A percentile compares a stretch with the other conserved stretches of the same genome.
Conservation (phyloP, 2,888 invertebrate genomes). For the Lobophora halterata region DNA sequence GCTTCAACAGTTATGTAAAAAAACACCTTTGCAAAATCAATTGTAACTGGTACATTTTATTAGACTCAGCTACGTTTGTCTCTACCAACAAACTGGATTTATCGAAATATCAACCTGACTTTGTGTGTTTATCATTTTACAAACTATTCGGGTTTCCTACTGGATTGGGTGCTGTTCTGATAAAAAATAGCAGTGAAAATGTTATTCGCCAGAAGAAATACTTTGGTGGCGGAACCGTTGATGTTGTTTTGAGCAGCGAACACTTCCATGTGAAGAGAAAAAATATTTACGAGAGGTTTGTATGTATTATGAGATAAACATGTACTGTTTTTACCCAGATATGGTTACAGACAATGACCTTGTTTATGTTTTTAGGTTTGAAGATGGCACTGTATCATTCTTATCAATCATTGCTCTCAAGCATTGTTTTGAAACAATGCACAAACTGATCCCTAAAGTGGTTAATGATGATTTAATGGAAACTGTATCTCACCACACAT, state of each 20-base stretch:
- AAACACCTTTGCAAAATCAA: conserved; percentile 59
- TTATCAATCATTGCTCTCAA: conserved; percentile 90
- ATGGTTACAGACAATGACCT: not conserved
- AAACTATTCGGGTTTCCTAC: conserved; percentile 98
- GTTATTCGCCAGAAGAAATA: conserved; percentile 85
- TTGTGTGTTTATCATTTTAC: conserved; percentile 96
- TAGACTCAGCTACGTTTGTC: conserved; percentile 93
- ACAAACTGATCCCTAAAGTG: conserved; percentile 81
- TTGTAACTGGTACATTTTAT: conserved; percentile 85
- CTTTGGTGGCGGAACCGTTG: conserved; percentile 97
- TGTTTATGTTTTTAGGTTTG: conserved; percentile 84
- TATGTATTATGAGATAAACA: no score
- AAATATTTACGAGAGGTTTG: conserved; percentile 86
- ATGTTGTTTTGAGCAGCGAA: conserved; percentile 87
- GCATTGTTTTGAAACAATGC: conserved; percentile 90
- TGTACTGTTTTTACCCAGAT: not conserved
- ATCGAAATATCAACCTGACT: conserved; percentile 87
- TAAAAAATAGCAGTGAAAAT: conserved; percentile 83
- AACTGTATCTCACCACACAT: conserved; percentile 87
- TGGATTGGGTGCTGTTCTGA: conserved; percentile 93
- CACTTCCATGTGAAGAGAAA: conserved; percentile 86
- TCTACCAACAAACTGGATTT: conserved; percentile 90
- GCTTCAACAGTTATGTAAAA: conserved; percentile 63
- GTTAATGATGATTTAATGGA: conserved; percentile 75
- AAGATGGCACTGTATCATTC: conserved; percentile 96